Base-by-base conservation (phyloP, 2,113 vertebrate species). In the Meriones unguiculatus region DNA sequence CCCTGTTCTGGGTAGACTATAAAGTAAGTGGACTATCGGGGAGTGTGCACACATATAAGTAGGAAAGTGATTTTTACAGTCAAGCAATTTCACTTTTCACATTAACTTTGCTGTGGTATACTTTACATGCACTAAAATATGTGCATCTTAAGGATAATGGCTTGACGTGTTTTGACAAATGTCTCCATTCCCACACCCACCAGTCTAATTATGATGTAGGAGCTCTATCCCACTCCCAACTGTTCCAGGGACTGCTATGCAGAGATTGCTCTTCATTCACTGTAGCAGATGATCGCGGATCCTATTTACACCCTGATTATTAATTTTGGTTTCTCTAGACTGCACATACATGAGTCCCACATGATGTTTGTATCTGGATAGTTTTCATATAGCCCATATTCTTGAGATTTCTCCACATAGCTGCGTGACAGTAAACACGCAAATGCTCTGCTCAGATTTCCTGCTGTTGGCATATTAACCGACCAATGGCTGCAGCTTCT, bases 141-240 rank as follows among this genome's bases (percentile, higher is more conserved):
- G 46, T 22, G 5, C 59, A 87, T 95, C 46, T 92, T 90, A 65
- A 80, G 15, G 57, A 62, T 86, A 82, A 30, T 52, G 78, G 32
- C n/a, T 89, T 90, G 67, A 80, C 76, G 8, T 89, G 24, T 87
- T 87, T 81, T 92, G 86, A 70, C 52, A 73, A 84, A 70, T 13
- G 41, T 84, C 24, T 77, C 54, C 22, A 72, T 70, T 75, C 69
- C 50, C 76, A 20, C 52, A 50, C 78, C 57, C 41, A 62, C 4
- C 17, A 69, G 57, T 30, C 32, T 78, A 69, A 81, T 76, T 46
- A 67, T 81, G 62, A 69, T 59, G 24, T 20, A 81, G 81, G 54
- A 41, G 25, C 35, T 65, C 67, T 73, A 28, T 20, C 4, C 25
- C 20, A 7, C 13, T 28, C 50, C 6, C 9, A 62, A 24, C 73